Evolutionary conservation across 2,113 vertebrate genomes (phyloP).

Genomic region (Phaetusa simplex): DNA sequence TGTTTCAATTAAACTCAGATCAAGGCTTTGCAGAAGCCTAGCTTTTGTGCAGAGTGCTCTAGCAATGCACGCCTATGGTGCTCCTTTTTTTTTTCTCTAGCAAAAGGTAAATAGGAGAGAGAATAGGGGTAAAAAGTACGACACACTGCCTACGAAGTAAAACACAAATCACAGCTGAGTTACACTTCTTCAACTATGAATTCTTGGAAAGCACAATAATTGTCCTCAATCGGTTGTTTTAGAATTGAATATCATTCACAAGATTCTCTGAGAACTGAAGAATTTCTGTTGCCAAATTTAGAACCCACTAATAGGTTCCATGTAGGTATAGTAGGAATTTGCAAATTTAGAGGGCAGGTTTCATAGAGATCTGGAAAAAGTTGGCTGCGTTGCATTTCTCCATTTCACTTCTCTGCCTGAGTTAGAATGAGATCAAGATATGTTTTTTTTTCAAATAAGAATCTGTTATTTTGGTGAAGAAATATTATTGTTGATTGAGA

Average conservation of each 20-base stretch:
- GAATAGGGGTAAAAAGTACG: neutral
- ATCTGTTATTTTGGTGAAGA: neutral
- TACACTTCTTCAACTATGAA: neutral
- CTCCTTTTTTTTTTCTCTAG: neutral
- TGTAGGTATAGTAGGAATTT: neutral
- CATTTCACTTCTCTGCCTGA: neutral
- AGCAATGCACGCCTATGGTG: neutral
- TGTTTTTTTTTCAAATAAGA: neutral
- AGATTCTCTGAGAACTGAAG: neutral
- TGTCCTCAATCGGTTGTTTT: neutral
- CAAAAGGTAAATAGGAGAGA: neutral
- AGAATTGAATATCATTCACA: neutral
- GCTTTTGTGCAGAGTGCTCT: neutral
- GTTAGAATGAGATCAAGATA: neutral
- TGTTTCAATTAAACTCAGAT: slow-evolving; percentile 27
- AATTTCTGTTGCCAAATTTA: neutral
- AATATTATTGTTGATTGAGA: neutral
- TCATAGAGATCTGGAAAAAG: neutral
- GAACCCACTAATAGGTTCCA: neutral
- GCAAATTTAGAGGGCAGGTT: neutral
- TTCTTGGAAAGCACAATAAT: slow-evolving; percentile 11
- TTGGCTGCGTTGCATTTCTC: neutral
- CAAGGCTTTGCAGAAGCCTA: slow-evolving; percentile 11
- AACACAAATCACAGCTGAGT: neutral
- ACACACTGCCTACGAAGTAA: neutral